Base-by-base conservation (phyloP, 2,888 invertebrate genomes). In the Eugnorisma glareosa region DNA sequence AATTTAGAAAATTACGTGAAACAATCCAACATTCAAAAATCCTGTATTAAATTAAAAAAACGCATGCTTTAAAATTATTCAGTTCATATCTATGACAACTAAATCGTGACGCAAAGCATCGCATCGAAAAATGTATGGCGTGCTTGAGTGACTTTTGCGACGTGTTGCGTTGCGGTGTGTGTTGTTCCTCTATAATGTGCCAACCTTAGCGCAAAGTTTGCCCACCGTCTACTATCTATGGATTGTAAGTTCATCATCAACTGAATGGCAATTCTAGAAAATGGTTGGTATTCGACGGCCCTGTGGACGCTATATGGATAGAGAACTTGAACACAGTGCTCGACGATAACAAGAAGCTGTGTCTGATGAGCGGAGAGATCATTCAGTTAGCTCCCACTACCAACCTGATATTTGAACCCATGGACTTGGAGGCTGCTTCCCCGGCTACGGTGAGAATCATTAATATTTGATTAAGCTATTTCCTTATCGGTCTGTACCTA, bases 331-430 rank as follows among this genome's bases (percentile, higher is more conserved):
- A 99, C 92, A 99, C 99, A 0, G 99, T 99, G 2, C 95, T 99
- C 77, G 99, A 99, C 91, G 99, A 99, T 90, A 99, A 99, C 92
- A 99, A 99, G 94, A 99, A 99, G 92, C 95, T 99, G 43, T 99
- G 99, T 88, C 96, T 99, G n/a, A 99, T 99, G 99, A 99, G 99
- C 71, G 99, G 99, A 1, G 99, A 99, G 96, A 99, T 99, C 90
- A 99, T 99, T 79, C 99, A 99, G 93, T 97, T 99, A 79, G 98
- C 99, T 0, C 97, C 98, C 43, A 98, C 98, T 0, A 99, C 99
- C 24, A 99, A 99, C 95, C 96, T 99, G 68, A 97, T 99, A 77
- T 99, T 99, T 92, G 99, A 99, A 92, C 98, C 99, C 0, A 99
- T 99, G 98, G 99, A 99, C 93, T 97, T 99, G 84, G 99, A 99